Percentiles rank a stretch among this genome's conserved stretches.
Conservation (phyloP, 2,113 vertebrate genomes). For the Dipodomys spectabilis region DNA sequence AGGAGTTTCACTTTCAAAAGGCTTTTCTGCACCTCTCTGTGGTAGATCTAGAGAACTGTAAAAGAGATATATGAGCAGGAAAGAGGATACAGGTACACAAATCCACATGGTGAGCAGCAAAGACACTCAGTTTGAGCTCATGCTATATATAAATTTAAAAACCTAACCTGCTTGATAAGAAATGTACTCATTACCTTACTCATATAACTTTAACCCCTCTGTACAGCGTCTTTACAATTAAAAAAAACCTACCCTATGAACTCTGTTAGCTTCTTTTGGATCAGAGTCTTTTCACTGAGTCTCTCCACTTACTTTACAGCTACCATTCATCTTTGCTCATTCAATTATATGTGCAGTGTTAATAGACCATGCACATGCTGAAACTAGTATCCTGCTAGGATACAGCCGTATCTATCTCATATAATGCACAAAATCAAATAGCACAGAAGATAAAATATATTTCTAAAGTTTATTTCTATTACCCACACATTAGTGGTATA, state of each 20-base stretch:
- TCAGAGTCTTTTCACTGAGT: too few species aligned
- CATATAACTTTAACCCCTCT: too few species aligned
- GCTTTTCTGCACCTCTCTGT: not conserved
- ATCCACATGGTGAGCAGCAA: not conserved
- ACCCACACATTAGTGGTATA: not conserved
- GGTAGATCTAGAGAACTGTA: not conserved
- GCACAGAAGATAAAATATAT: not conserved
- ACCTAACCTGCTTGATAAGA: too few species aligned
- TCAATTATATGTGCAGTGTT: not conserved
- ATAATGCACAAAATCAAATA: not conserved
- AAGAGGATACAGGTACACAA: not conserved
- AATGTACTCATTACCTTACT: too few species aligned
- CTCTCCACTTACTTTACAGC: too few species aligned
- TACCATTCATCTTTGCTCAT: too few species aligned
- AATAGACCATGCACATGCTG: not conserved
- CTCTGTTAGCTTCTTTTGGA: not conserved
- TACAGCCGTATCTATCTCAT: not conserved
- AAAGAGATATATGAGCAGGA: accelerated
- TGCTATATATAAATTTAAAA: not conserved
- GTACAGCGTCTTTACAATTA: too few species aligned
- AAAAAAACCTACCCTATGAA: not conserved
- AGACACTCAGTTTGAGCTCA: not conserved
- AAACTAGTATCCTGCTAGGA: not conserved
- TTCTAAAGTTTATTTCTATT: not conserved
- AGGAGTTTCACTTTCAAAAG: not conserved